These are phyloP conservation scores for Halictus rubicundus DNA, from an alignment of 1,140 invertebrate genomes.

Conservation along the genomic window DNA sequence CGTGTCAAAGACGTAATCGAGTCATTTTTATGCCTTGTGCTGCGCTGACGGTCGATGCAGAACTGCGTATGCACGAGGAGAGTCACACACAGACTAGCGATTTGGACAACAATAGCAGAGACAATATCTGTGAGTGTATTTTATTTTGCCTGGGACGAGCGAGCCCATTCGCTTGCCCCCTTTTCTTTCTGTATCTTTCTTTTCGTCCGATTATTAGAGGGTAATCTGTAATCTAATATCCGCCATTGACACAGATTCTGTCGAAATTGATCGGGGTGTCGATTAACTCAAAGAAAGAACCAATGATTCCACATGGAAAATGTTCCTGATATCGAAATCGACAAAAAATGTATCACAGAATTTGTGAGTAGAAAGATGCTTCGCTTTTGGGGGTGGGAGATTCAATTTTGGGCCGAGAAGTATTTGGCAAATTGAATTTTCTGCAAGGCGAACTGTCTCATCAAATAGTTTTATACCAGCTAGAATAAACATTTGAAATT, in stretches of 20 bases:
- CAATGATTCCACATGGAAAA: background rate
- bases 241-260: background rate
- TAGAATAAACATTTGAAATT: too few species aligned
- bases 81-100: conserved; percentile 74
- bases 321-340: too few species aligned
- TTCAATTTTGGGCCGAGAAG: too few species aligned
- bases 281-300: background rate
- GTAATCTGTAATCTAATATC: conserved; percentile 10
- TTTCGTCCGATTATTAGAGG: conserved; percentile 1
- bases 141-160: conserved; percentile 43
- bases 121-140: conserved; percentile 71
- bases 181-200: conserved; percentile 24
- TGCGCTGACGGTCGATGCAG: conserved; percentile 72
- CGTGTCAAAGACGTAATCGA: conserved; percentile 68
- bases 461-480: too few species aligned
- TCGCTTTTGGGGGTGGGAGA: background rate
- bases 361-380: background rate
- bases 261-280: background rate
- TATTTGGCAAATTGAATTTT: too few species aligned
- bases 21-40: conserved; percentile 76
- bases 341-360: too few species aligned
- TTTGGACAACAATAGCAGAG: conserved; percentile 74
- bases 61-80: conserved; percentile 73
- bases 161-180: background rate
- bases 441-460: too few species aligned